Conservation (phyloP, 2,888 invertebrate species). For the Meandrusa payeni region DNA sequence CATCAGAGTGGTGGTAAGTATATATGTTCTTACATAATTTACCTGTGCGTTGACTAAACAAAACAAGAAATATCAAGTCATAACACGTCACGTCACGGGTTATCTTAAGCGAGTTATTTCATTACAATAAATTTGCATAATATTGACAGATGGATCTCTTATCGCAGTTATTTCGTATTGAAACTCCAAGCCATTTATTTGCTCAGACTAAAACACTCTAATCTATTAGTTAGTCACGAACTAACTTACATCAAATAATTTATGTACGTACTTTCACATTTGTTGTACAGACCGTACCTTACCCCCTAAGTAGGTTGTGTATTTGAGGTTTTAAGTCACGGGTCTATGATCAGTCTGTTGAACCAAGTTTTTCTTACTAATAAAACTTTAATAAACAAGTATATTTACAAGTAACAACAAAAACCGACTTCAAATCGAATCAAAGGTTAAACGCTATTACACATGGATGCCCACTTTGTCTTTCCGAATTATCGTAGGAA, state of each 20-base stretch:
- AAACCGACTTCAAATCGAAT: no score
- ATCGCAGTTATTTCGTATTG: conserved; percentile 1
- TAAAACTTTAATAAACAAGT: no score
- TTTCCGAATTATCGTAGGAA: no score
- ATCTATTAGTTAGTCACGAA: conserved; percentile 8
- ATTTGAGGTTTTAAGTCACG: no score
- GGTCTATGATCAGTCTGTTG: no score
- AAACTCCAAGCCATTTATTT: conserved; percentile 10
- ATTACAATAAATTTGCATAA: conserved; percentile 12
- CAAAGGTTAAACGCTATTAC: no score
- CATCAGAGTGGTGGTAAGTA: no score
- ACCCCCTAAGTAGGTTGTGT: no score
- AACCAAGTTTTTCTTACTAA: no score
- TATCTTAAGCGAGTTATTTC: background rate
- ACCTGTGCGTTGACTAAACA: background rate
- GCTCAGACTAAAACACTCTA: conserved; percentile 1
- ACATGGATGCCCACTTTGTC: no score
- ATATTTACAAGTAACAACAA: no score
- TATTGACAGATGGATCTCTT: conserved; percentile 11
- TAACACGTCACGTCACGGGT: background rate
- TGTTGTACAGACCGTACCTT: background rate
- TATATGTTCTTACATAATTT: no score
- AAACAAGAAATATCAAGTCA: background rate
- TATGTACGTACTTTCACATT: conserved; percentile 11
- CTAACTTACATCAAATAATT: background rate